Evolutionary conservation across 2,888 invertebrate species (phyloP), one percentile per base, ranked within the genome.

Genomic region (Diarsia mendica): DNA sequence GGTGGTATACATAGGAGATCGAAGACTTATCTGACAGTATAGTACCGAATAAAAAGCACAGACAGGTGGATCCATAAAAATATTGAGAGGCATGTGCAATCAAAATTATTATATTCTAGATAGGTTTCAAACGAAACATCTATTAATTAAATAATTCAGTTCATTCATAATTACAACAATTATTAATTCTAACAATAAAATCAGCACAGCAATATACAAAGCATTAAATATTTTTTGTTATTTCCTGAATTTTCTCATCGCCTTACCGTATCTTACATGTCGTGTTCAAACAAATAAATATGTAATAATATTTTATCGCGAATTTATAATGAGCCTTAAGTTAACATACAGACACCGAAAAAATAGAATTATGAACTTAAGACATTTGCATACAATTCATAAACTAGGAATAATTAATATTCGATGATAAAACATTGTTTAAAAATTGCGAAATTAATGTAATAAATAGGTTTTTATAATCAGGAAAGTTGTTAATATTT

Each of bases 91-190:
- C 86, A 74, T 84, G 87, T 86, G 88, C 82, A 87, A 85, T 87
- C 61, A 75, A 82, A 83, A 76, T 82, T 72, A 82, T 84, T 79
- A 77, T 76, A 82, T 53, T 77, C 83, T 84, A 87, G 75, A 81
- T 67, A 80, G 79, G 80, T 88, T 87, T 78, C 85, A 85, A 86
- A 87, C 83, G 83, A 89, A 87, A 88, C 84, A 80, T 84, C 85
- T 87, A 86, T 81, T 85, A 88, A 86, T 85, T 86, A 89, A 90
- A 90, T 86, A 79, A 87, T 88, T 89, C 88, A 89, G 87, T 89
- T 89, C 90, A 90, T 90, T 89, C 89, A 90, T 89, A 90, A 91
- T 92, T 90, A 91, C 88, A 90, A 88, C 86, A 88, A 87, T 80
- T 65, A 79, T 79, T 85, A 79, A 78, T 72, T 84, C 77, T 87